Percentiles rank a stretch among this genome's conserved stretches.
Conservation (phyloP, 2,113 vertebrate genomes). For the Nasalis larvatus region DNA sequence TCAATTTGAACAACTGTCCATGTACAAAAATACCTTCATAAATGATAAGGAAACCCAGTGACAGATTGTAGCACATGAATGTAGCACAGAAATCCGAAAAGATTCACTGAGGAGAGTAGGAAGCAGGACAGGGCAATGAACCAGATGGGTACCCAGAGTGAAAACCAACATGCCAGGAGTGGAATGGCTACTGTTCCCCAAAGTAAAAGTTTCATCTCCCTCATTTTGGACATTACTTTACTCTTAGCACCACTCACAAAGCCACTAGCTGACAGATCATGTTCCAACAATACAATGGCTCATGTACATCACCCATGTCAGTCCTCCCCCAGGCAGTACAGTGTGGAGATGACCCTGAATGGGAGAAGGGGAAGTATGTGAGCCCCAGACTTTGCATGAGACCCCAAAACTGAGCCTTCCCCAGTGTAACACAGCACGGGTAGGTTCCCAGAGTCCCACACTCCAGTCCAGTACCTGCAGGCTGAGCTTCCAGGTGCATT, state of each 20-base stretch:
- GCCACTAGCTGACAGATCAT: background rate
- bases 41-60: background rate
- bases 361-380: background rate
- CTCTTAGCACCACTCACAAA: background rate
- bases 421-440: background rate
- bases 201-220: too few species aligned
- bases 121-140: background rate
- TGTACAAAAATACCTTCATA: background rate
- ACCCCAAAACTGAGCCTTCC: rapidly evolving
- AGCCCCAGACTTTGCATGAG: background rate
- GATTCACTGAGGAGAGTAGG: background rate
- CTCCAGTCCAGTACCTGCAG: background rate
- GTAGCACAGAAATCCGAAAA: background rate
- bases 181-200: background rate
- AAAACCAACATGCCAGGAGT: background rate
- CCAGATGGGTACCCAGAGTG: background rate
- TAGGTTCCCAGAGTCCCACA: rapidly evolving
- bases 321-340: background rate
- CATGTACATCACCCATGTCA: background rate
- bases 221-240: background rate
- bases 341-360: background rate
- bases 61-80: background rate
- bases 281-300: background rate
- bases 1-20: background rate
- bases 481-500: background rate